Evolutionary conservation across 2,797 vertebrate genomes (phyloP).

Genomic region (Mallotus villosus): DNA sequence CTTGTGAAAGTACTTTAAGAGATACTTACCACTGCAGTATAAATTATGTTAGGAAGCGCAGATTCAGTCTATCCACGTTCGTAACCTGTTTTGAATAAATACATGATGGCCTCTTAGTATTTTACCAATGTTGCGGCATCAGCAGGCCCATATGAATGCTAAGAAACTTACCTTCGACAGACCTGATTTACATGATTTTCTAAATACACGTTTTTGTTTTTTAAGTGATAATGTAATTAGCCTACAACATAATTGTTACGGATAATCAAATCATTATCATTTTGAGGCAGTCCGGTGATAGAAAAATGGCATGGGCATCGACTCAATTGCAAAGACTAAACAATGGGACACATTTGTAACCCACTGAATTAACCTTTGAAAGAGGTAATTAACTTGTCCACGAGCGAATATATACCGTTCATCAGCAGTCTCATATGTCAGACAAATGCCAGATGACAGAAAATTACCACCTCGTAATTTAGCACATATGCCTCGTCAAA

Average conservation of each 20-base stretch:
- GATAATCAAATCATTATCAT: no score
- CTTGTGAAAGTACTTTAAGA: neutral
- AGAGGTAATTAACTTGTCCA: neutral
- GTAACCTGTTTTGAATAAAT: conserved; percentile 48
- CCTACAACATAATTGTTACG: no score
- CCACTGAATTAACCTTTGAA: neutral
- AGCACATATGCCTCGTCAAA: conserved; percentile 20
- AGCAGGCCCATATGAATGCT: no score
- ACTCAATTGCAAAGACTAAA: neutral
- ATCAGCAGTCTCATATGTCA: neutral
- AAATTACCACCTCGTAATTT: neutral
- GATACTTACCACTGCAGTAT: conserved; percentile 59
- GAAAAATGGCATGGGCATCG: neutral
- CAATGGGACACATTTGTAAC: neutral
- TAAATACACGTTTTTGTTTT: neutral
- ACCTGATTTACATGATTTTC: neutral
- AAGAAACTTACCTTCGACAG: no score
- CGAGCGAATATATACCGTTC: no score
- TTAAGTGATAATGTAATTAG: neutral
- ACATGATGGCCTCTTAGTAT: neutral
- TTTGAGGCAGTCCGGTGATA: neutral
- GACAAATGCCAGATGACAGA: neutral
- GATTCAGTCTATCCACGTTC: conserved; percentile 43
- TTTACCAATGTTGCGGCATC: neutral
- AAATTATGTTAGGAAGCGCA: conserved; percentile 28